phyloP scores from a whole-genome alignment of 1,140 invertebrate species.

The Parapsyche elsis region DNA sequence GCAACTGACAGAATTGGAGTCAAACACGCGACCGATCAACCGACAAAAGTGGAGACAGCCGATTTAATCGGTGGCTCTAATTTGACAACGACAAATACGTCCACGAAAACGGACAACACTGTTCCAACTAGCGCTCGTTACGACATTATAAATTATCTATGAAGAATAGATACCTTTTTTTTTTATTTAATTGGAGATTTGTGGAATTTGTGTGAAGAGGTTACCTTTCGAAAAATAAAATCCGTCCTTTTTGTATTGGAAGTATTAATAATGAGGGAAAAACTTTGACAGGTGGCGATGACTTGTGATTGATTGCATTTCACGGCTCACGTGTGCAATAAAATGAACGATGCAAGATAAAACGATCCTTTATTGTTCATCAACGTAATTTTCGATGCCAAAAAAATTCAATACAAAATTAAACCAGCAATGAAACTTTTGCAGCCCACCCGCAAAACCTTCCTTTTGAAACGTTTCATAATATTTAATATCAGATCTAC shows the following conservation, averaged over 20 bases:
- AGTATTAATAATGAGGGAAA: not conserved
- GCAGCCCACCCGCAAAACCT: too few relatives aligned
- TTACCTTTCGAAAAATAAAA: too few relatives aligned
- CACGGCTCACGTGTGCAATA: slow-evolving; percentile 2
- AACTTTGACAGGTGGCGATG: slow-evolving; percentile 1
- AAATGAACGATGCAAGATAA: not conserved
- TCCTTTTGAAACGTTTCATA: too few relatives aligned
- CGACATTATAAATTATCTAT: too few relatives aligned
- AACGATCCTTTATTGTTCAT: not conserved
- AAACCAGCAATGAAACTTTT: too few relatives aligned
- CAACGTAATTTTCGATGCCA: too few relatives aligned
- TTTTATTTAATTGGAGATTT: too few relatives aligned
- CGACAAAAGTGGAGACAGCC: slow-evolving; percentile 5
- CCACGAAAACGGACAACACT: not conserved
- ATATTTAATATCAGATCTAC: too few relatives aligned
- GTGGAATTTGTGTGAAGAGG: too few relatives aligned
- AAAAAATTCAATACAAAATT: too few relatives aligned
- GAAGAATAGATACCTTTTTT: too few relatives aligned
- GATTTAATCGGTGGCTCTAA: not conserved
- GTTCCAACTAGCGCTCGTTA: too few relatives aligned
- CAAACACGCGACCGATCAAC: slow-evolving; percentile 31
- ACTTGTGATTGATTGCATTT: slow-evolving; percentile 23
- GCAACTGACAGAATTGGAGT: not conserved
- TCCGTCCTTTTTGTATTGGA: not conserved
- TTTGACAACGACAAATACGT: slow-evolving; percentile 1